Conservation (phyloP, 2,797 vertebrate species). For the Rhinichthys osculus region DNA sequence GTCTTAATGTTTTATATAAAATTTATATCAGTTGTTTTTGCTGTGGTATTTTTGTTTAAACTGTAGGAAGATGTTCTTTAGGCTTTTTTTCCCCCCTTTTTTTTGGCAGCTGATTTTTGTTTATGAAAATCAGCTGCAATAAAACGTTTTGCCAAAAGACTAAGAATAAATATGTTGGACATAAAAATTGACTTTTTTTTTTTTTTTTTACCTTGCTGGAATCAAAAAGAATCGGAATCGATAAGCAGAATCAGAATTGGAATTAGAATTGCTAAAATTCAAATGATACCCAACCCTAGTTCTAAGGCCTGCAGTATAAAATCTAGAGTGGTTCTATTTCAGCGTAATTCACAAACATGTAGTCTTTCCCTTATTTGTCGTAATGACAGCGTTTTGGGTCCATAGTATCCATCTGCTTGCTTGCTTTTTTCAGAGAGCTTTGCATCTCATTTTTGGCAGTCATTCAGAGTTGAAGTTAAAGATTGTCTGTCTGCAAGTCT, state of each 20-base stretch:
- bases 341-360: background rate
- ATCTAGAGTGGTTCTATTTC: slow-evolving; percentile 1
- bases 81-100: background rate
- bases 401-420: background rate
- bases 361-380: background rate
- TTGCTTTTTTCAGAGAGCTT: slow-evolving; percentile 18
- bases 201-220: background rate
- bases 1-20: background rate
- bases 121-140: background rate
- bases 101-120: background rate
- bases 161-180: background rate
- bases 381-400: slow-evolving; percentile 4
- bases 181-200: background rate
- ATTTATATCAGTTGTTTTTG: background rate
- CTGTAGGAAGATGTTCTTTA: background rate
- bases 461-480: background rate
- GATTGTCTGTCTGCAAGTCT: slow-evolving; percentile 18
- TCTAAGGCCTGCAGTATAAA: background rate
- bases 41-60: background rate
- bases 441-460: slow-evolving; percentile 16
- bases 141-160: background rate
- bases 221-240: background rate
- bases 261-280: background rate
- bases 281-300: background rate
- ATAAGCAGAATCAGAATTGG: background rate